Conservation (phyloP, 2,113 vertebrate species). For the Mesocricetus auratus region DNA sequence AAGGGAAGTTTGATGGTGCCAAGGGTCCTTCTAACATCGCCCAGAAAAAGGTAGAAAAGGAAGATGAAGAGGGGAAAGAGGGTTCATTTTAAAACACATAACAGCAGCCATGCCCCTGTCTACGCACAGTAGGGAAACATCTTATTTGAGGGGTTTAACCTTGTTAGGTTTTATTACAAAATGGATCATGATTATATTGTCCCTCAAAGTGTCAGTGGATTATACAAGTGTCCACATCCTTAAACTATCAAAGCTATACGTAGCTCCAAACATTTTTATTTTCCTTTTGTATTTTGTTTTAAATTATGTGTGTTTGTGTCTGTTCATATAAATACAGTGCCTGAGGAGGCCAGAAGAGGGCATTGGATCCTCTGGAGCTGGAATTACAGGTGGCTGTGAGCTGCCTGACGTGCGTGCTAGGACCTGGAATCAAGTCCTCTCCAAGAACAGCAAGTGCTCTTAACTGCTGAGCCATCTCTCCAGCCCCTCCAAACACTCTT, state of each 20-base stretch:
- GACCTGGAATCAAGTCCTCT: not conserved
- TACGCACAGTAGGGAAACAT: not conserved
- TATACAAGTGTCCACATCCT: not conserved
- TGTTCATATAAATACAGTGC: not conserved
- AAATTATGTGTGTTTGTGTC: not conserved
- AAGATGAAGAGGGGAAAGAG: conserved; percentile 87
- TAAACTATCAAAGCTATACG: not conserved
- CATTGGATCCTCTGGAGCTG: not conserved
- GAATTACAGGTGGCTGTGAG: not conserved
- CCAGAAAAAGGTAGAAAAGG: not conserved
- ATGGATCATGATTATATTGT: not conserved
- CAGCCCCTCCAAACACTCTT: not conserved
- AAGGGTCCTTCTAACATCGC: not conserved
- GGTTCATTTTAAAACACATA: not conserved
- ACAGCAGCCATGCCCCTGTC: not conserved
- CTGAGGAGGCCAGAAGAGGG: not conserved
- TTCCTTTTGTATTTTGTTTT: not conserved
- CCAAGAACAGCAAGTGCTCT: not conserved
- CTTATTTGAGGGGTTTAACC: not conserved
- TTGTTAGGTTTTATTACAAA: not conserved
- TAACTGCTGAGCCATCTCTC: not conserved
- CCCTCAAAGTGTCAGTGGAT: not conserved
- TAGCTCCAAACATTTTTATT: not conserved
- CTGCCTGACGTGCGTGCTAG: not conserved
- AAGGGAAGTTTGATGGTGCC: not conserved